Evolutionary conservation across 2,797 vertebrate species (phyloP).

Genomic region (Coregonus sp.): DNA sequence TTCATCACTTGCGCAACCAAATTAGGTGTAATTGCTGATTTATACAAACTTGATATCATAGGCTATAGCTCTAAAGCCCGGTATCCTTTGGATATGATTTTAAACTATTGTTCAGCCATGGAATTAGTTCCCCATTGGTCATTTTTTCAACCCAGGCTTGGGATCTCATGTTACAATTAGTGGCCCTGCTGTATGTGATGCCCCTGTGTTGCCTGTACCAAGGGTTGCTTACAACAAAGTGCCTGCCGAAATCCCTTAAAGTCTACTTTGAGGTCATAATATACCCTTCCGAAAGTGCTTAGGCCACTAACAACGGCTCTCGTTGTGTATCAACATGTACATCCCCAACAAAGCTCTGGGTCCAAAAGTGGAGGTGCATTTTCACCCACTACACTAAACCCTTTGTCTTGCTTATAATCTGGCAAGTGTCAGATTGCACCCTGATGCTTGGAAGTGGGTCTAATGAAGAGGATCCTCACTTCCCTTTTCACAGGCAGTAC

Average conservation of each 20-base stretch:
- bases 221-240: constrained; percentile 43
- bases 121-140: constrained; percentile 51
- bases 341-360: constrained; percentile 56
- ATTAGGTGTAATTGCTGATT: neutral
- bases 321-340: constrained; percentile 36
- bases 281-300: constrained; percentile 74
- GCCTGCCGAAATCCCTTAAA: constrained; percentile 62
- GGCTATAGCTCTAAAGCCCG: neutral
- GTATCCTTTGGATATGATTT: constrained; percentile 19
- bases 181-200: constrained; percentile 4
- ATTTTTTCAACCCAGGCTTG: constrained; percentile 2
- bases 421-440: constrained; percentile 64
- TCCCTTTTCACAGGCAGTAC: constrained; percentile 43
- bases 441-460: constrained; percentile 61
- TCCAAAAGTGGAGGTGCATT: constrained; percentile 63
- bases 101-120: constrained; percentile 27
- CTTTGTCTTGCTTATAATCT: constrained; percentile 64
- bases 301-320: constrained; percentile 47
- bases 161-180: constrained; percentile 46
- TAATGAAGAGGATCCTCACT: constrained; percentile 66
- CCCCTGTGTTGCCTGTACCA: constrained; percentile 18
- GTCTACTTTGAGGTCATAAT: constrained; percentile 66
- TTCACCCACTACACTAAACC: constrained; percentile 55
- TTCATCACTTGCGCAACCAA: neutral
- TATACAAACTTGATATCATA: neutral